These are phyloP conservation scores for Ciconia maguari DNA, from an alignment of 2,113 vertebrate species.

Conservation along the genomic window DNA sequence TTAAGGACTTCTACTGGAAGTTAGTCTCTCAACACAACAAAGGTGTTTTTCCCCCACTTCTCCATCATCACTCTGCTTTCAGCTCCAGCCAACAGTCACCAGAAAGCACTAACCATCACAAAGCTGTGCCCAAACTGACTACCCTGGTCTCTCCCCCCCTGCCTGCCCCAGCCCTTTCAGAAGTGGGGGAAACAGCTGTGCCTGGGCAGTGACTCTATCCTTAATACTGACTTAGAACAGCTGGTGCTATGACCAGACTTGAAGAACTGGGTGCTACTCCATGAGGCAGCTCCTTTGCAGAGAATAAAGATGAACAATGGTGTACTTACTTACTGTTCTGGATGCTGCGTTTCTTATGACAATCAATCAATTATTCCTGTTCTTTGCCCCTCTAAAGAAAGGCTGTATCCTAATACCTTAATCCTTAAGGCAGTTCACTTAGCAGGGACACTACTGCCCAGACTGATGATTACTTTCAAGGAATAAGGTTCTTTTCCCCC, in stretches of 20 bases:
- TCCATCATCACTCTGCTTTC: not conserved
- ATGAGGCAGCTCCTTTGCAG: not conserved
- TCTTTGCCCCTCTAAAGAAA: not conserved
- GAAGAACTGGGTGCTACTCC: not conserved
- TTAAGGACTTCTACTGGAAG: not conserved
- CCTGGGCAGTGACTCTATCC: not conserved
- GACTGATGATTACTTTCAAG: not conserved
- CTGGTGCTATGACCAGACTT: not conserved
- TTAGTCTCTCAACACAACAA: not conserved
- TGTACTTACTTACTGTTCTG: not conserved
- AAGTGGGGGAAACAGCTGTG: not conserved
- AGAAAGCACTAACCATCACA: not conserved
- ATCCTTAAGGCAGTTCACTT: not conserved
- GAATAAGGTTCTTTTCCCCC: not conserved
- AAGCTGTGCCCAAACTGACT: rapidly evolving
- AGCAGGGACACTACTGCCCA: not conserved
- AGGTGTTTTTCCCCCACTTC: rapidly evolving
- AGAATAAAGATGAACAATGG: not conserved
- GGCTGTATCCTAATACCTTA: not conserved
- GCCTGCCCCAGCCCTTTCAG: too few relatives aligned
- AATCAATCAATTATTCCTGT: not conserved
- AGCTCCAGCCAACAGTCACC: not conserved
- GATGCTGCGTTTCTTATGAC: not conserved
- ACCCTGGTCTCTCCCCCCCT: not conserved
- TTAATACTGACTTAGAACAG: not conserved